These are phyloP conservation scores for Cervus canadensis DNA, from an alignment of 2,113 vertebrate genomes.

Conservation along the genomic window DNA sequence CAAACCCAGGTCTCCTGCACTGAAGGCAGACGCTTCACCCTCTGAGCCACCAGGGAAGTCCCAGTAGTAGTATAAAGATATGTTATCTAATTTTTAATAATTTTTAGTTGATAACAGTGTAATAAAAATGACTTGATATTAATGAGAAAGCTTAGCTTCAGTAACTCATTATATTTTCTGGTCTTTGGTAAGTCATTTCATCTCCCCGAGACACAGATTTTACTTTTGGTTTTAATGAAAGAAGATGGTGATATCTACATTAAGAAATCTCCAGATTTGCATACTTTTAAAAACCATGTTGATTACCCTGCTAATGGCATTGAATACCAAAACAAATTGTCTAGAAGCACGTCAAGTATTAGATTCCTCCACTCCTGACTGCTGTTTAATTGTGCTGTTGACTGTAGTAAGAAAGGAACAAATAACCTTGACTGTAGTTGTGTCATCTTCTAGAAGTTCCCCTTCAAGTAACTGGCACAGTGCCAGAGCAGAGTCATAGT, in stretches of 20 bases:
- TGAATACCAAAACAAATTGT: neutral
- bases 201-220: neutral
- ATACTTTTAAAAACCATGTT: neutral
- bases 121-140: neutral
- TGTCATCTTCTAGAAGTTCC: neutral
- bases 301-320: neutral
- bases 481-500: neutral
- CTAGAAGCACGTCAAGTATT: neutral
- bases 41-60: too few relatives aligned
- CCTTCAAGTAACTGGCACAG: fast-evolving
- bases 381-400: neutral
- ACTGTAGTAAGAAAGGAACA: neutral
- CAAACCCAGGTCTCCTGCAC: too few relatives aligned
- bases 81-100: neutral
- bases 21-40: too few relatives aligned
- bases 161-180: neutral
- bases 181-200: neutral
- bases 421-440: neutral
- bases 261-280: neutral
- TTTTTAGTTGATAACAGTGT: neutral
- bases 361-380: neutral
- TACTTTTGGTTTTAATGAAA: neutral
- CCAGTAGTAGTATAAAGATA: neutral
- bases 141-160: neutral
- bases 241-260: neutral